Conservation (phyloP, 2,888 invertebrate genomes). For the Stenodera caucasica region DNA sequence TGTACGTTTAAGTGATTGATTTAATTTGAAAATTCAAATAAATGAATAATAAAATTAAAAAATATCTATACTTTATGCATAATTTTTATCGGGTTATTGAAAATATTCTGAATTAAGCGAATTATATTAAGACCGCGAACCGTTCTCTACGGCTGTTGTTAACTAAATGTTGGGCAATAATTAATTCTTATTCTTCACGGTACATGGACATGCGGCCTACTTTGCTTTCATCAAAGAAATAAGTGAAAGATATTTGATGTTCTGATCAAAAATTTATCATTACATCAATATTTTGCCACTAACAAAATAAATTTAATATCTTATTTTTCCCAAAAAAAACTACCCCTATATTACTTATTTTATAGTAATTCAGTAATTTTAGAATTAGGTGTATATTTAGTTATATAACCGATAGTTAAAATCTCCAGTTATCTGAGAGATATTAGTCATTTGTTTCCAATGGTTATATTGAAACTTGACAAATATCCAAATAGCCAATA, state of each 20-base stretch:
- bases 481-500: no score
- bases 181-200: constrained; percentile 36
- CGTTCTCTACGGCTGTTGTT: constrained; percentile 45
- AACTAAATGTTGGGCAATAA: constrained; percentile 45
- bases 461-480: no score
- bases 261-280: neutral
- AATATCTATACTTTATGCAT: constrained; percentile 4
- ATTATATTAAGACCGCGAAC: constrained; percentile 33
- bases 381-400: no score
- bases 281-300: neutral
- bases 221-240: constrained; percentile 42
- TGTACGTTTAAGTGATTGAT: neutral
- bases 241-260: constrained; percentile 45
- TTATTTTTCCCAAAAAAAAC: no score
- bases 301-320: no score
- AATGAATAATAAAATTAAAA: constrained; percentile 6
- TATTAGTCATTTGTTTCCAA: no score
- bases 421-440: no score
- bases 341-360: no score
- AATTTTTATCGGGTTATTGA: neutral
- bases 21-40: constrained; percentile 2
- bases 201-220: constrained; percentile 49
- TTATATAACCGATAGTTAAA: no score
- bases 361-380: no score
- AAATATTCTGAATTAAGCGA: no score